Evolutionary conservation across 2,113 vertebrate genomes (phyloP), one percentile per base, ranked within the genome.

Genomic region (Empidonax traillii): DNA sequence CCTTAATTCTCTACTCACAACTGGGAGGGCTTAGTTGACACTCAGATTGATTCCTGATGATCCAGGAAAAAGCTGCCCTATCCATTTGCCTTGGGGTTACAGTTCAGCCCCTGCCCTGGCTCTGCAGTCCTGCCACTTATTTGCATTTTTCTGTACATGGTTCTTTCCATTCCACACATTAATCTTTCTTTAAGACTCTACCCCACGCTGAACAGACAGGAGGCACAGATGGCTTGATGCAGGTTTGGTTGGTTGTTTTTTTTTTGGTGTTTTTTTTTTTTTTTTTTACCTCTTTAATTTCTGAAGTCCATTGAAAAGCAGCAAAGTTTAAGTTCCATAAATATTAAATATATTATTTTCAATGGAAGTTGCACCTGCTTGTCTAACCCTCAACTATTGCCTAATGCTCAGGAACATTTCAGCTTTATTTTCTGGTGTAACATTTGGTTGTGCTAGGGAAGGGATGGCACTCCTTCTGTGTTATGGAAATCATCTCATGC

Each of bases 151-250:
- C 85, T 94, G 23, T 93, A 56, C 24, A 2, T 28, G 28, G 30
- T 65, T 96, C 85, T 94, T 95, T 89, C 87, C 74, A 73, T 79
- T 95, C 92, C 49, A 90, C 82, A n/a, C 41, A 13, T 61, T 56
- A 61, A 85, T 94, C 85, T 93, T 46, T 84, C 68, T 81, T 90
- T 85, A 79, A 93, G 88, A 41, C 47, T 93, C 53, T 93, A 30
- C 83, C 78, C 67, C 25, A 44, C 35, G 5, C 77, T 83, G 79
- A 91, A 93, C 92, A 93, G 87, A 69, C 46, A 93, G 28, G 75
- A 92, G 69, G 92, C 12, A 41, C 95, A 97, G 94, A 94, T 95
- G 92, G 85, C 71, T 93, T 41, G 49, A 61, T 77, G 71, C 37
- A 86, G 59, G 18, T 58, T 71, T 71, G 10, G 12, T 5, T 37